Base-by-base conservation (phyloP, 2,888 invertebrate species). In the Luffia ferchaultella region DNA sequence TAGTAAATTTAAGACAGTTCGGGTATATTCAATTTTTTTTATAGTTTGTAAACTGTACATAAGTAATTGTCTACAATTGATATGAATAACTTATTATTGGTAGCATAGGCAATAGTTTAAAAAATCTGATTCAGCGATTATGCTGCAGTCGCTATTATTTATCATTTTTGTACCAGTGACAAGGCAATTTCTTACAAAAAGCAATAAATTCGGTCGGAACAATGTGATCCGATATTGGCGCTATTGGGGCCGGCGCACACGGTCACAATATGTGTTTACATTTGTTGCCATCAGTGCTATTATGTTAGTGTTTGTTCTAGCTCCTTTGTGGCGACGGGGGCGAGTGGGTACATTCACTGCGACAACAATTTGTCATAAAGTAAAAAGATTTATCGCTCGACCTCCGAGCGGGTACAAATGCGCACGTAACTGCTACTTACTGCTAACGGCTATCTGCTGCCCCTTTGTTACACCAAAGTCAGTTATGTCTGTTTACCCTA, bases 361-460 rank as follows among this genome's bases (percentile, higher is more conserved):
- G 72, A 74, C 77, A 76, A 74, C 79, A 76, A 83, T 83, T 82
- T 83, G 82, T 83, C 82, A 83, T 82, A 80, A 82, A 83, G 80
- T 78, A 77, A 74, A 80, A 73, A 82, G 80, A 83, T 83, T 82
- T 82, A 82, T 82, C 64, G 70, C 66, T 61, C 57, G 62, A 55
- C 62, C 63, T 61, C 64, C 64, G 59, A 54, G 58, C 67, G 64
- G 70, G 68, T 66, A 70, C 71, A 71, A 68, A 66, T 67, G 64
- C 63, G 63, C 64, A 61, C 65, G 44, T 40, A 43, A 42, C 50
- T 48, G 52, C 47, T 64, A 70, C 75, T 76, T 71, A 73, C 72
- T 76, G 75, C 70, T 71, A 73, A 66, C 76, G 76, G 74, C 78
- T 76, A 79, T 70, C 69, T 71, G 70, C 72, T 70, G 73, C 74